phyloP scores from a whole-genome alignment of 2,797 vertebrate genomes.

The Oceanodroma leucorhoa region DNA sequence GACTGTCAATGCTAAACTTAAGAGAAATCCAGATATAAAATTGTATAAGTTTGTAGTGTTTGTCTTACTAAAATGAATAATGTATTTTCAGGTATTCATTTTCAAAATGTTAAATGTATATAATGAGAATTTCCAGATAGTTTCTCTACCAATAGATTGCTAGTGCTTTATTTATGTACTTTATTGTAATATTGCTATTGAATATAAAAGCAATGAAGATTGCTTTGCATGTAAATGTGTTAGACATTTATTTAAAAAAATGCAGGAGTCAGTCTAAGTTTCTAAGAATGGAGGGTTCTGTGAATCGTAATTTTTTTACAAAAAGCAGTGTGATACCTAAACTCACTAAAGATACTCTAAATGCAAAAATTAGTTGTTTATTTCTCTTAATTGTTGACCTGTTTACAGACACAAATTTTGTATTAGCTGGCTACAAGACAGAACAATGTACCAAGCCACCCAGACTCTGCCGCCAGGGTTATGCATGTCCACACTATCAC shows the following conservation, averaged over 20 bases:
- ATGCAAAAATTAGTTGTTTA: not conserved
- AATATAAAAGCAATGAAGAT: not conserved
- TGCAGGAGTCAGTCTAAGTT: not conserved
- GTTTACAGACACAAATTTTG: conserved; percentile 88
- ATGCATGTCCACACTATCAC: conserved; percentile 93
- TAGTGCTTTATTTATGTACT: not conserved
- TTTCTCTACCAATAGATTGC: not conserved
- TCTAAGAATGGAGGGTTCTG: not conserved
- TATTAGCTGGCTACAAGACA: conserved; percentile 94
- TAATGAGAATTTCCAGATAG: not conserved
- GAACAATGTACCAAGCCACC: conserved; percentile 93
- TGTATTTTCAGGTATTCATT: not conserved
- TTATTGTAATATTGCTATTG: not conserved
- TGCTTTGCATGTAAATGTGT: not conserved
- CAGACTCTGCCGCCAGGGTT: conserved; percentile 92
- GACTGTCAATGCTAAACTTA: not conserved
- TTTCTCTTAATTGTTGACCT: not conserved
- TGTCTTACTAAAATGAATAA: not conserved
- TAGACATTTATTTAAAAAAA: not conserved
- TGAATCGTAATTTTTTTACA: not conserved
- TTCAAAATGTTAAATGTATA: not conserved
- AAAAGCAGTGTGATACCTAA: not conserved
- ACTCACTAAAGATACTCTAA: not conserved
- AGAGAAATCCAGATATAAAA: not conserved
- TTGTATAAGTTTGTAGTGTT: not conserved